Conservation (phyloP, 2,888 invertebrate species). For the Thymelicus sylvestris region DNA sequence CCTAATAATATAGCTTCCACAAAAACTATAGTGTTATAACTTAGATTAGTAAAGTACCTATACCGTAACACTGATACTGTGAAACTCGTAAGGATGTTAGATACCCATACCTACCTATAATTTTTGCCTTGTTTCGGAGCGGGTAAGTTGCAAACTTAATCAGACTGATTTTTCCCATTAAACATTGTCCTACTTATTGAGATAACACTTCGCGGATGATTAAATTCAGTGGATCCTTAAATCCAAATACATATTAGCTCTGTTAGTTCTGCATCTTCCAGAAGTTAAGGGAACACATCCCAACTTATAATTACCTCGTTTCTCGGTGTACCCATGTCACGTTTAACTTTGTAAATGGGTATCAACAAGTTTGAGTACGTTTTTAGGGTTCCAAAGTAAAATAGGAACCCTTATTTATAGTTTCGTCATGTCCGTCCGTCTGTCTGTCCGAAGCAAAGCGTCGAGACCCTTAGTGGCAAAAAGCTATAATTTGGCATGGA, state of each 20-base stretch:
- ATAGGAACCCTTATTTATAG: too few relatives aligned
- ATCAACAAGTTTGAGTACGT: background rate
- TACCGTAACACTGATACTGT: too few relatives aligned
- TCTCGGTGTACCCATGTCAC: slow-evolving; percentile 14
- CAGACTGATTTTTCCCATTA: background rate
- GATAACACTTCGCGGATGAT: background rate
- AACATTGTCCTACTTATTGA: background rate
- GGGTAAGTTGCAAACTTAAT: background rate
- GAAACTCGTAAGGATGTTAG: too few relatives aligned
- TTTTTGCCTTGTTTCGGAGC: too few relatives aligned
- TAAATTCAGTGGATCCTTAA: background rate
- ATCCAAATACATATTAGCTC: slow-evolving; percentile 4
- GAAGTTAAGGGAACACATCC: slow-evolving; percentile 17
- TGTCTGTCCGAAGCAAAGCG: too few relatives aligned
- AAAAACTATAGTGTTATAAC: too few relatives aligned
- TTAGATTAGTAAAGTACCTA: too few relatives aligned
- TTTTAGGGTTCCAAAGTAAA: background rate
- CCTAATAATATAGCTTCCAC: too few relatives aligned
- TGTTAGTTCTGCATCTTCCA: slow-evolving; percentile 8
- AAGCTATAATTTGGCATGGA: too few relatives aligned
- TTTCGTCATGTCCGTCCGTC: too few relatives aligned
- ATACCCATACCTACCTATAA: too few relatives aligned
- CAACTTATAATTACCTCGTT: slow-evolving; percentile 30
- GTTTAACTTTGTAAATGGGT: slow-evolving; percentile 18
- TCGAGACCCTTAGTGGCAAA: too few relatives aligned